A percentile compares a stretch with the other conserved stretches of the same genome.
phyloP scores from a whole-genome alignment of 2,797 vertebrate species.

The Zenarchopterus dispar region DNA sequence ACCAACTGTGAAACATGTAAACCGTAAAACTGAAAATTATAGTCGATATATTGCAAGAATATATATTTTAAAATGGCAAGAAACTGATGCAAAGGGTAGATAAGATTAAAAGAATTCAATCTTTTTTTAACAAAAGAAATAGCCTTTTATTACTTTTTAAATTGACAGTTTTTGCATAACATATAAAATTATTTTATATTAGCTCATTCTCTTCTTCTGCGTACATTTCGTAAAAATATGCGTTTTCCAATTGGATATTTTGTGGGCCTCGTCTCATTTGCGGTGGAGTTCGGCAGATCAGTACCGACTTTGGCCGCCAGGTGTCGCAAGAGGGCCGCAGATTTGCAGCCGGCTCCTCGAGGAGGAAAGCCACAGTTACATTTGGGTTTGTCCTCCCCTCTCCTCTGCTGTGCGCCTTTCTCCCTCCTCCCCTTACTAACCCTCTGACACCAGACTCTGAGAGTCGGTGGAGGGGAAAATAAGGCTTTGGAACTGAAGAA shows the following conservation, averaged over 20 bases:
- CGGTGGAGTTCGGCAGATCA: background rate
- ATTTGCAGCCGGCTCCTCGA: conserved; percentile 55
- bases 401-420: conserved; percentile 5
- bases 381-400: conserved; percentile 48
- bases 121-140: background rate
- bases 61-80: background rate
- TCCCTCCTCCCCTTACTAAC: conserved; percentile 61
- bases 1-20: conserved; percentile 1
- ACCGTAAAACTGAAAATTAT: conserved; percentile 17
- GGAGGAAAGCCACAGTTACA: conserved; percentile 71
- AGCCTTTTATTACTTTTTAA: background rate
- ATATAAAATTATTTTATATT: background rate
- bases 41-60: background rate
- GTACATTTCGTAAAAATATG: background rate
- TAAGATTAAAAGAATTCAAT: background rate
- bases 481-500: conserved; percentile 82
- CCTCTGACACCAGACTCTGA: conserved; percentile 78
- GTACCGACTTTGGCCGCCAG: conserved; percentile 80
- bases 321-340: conserved; percentile 92
- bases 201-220: background rate
- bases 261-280: conserved; percentile 49
- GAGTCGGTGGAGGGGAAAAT: conserved; percentile 80
- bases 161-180: background rate
- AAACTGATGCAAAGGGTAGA: background rate
- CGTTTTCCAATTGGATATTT: conserved; percentile 15